Percentiles rank a stretch among this genome's conserved stretches.
These are phyloP conservation scores for Linnaemya tessellans DNA, from an alignment of 2,888 invertebrate species.

Conservation along the genomic window DNA sequence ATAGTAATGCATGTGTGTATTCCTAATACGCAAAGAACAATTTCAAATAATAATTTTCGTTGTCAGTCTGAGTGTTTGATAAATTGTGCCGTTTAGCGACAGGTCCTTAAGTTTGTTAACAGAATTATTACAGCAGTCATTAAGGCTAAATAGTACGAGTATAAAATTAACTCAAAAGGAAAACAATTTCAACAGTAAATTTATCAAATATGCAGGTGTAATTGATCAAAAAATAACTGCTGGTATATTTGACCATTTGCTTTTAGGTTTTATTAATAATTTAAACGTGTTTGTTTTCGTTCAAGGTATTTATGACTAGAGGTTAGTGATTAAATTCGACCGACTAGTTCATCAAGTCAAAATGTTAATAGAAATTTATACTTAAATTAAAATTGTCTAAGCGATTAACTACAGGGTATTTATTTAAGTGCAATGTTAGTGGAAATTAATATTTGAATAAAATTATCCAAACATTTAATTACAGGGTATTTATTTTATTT, in stretches of 20 bases:
- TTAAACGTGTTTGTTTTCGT: neutral
- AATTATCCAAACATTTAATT: too few species aligned
- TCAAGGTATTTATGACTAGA: neutral
- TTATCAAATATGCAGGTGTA: neutral
- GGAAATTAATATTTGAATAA: too few species aligned
- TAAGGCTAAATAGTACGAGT: neutral
- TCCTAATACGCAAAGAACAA: neutral
- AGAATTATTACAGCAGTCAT: neutral
- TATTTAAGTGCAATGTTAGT: too few species aligned
- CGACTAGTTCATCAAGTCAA: neutral
- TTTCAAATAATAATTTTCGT: conserved; percentile 6
- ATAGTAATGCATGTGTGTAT: too few species aligned
- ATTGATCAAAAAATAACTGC: neutral
- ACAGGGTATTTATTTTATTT: too few species aligned
- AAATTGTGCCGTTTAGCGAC: neutral
- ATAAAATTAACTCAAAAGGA: conserved; percentile 1
- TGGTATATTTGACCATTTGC: neutral
- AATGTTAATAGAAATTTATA: too few species aligned
- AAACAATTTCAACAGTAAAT: conserved; percentile 1
- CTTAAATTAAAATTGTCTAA: too few species aligned
- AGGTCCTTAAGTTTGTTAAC: conserved; percentile 14
- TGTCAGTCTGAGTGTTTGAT: conserved; percentile 8
- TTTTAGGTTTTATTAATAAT: neutral
- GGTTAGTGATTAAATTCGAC: too few species aligned
- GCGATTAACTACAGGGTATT: too few species aligned